These are phyloP conservation scores for Cricetomys ansorgei DNA, from an alignment of 2,113 vertebrate genomes.

Conservation along the genomic window DNA sequence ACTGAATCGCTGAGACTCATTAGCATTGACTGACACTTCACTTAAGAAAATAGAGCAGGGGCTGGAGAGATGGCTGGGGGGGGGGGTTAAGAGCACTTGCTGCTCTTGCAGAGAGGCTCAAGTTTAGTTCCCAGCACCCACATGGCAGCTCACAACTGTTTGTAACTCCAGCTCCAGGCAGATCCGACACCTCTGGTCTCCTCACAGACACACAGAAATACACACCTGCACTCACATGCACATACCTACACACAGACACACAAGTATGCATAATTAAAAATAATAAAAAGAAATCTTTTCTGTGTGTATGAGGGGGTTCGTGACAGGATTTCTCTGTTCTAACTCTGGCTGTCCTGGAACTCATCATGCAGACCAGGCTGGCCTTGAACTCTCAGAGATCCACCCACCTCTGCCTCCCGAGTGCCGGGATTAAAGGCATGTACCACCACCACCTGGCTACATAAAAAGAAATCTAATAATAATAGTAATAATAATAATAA, in stretches of 20 bases:
- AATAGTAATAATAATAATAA: no score
- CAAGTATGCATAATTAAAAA: background rate
- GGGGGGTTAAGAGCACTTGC: background rate
- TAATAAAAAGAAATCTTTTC: background rate
- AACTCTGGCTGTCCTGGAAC: no score
- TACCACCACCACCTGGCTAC: no score
- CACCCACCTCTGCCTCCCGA: no score
- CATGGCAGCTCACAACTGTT: background rate
- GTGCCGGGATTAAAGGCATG: no score
- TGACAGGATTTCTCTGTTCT: no score
- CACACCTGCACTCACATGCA: background rate
- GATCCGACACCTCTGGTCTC: background rate
- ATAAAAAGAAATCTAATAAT: no score
- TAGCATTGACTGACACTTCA: background rate
- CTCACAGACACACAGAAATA: no score
- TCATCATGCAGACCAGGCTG: no score
- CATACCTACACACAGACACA: background rate
- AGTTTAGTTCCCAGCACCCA: background rate
- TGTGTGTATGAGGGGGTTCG: no score
- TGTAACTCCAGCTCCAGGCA: background rate
- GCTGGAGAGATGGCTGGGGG: background rate
- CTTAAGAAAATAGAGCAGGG: background rate
- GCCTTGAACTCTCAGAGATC: no score
- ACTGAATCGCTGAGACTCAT: background rate
- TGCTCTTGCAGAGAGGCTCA: background rate